Conservation (phyloP, 2,888 invertebrate genomes). For the Bimastos eiseni region DNA sequence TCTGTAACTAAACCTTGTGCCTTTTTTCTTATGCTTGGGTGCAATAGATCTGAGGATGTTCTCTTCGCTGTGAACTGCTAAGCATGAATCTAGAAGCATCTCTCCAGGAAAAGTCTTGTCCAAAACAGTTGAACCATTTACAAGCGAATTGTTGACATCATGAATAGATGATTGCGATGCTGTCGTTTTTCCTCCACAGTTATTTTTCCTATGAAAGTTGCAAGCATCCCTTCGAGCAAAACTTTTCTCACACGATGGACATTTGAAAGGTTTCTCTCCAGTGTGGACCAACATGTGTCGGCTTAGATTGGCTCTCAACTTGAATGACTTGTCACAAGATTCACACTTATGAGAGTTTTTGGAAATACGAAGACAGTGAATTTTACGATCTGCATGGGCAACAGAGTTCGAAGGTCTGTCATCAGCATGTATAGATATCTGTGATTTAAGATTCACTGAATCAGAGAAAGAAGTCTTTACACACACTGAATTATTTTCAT, state of each 20-base stretch:
- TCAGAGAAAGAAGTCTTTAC: neutral
- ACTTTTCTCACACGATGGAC: neutral
- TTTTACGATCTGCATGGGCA: neutral
- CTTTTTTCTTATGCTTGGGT: neutral
- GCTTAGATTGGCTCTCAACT: neutral
- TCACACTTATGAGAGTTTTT: neutral
- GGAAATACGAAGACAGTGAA: neutral
- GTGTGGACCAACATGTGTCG: neutral
- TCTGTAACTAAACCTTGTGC: neutral
- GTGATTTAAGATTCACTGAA: neutral
- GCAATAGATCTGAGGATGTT: neutral
- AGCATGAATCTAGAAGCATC: neutral
- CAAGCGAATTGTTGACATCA: neutral
- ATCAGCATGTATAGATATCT: neutral
- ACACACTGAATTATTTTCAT: neutral
- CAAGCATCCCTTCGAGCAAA: neutral
- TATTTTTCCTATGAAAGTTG: neutral
- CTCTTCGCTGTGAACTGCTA: neutral
- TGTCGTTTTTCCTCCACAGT: neutral
- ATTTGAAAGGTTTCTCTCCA: neutral
- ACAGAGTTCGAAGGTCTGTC: neutral
- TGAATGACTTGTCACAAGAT: neutral
- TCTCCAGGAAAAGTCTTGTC: slow-evolving; percentile 13
- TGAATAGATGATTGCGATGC: neutral
- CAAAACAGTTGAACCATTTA: neutral